Conservation (phyloP, 2,888 invertebrate species). For the Gandaritis pyraliata region DNA sequence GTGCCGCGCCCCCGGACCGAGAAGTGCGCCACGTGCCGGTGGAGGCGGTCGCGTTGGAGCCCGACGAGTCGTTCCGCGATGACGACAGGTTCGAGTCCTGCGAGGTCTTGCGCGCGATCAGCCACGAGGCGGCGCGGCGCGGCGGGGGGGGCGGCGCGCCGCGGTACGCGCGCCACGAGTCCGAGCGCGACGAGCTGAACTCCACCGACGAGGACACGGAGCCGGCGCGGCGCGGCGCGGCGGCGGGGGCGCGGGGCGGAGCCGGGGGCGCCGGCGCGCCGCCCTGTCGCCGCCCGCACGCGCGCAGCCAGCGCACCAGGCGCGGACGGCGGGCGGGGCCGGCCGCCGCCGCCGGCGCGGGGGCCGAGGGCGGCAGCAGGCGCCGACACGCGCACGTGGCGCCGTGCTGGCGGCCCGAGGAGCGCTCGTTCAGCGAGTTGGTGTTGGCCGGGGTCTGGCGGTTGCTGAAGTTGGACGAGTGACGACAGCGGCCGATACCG, state of each 20-base stretch:
- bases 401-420: constrained; percentile 90
- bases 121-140: constrained; percentile 93
- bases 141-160: constrained; percentile 90
- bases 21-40: constrained; percentile 96
- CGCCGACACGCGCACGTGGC: constrained; percentile 79
- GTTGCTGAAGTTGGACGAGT: constrained; percentile 94
- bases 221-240: constrained; percentile 86
- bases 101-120: constrained; percentile 95
- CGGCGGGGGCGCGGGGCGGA: constrained; percentile 52
- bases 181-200: constrained; percentile 94
- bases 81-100: constrained; percentile 96
- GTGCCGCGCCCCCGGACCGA: constrained; percentile 89
- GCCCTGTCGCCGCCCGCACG: constrained; percentile 78
- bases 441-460: constrained; percentile 94
- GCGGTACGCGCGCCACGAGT: constrained; percentile 93
- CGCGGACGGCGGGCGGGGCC: constrained; percentile 84
- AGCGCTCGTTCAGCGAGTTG: constrained; percentile 89
- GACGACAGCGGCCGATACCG: constrained; percentile 93
- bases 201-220: constrained; percentile 95
- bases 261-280: constrained; percentile 73
- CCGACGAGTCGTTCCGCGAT: constrained; percentile 95
- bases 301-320: constrained; percentile 69
- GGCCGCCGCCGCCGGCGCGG: constrained; percentile 84
- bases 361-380: constrained; percentile 87
- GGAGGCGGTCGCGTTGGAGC: constrained; percentile 94